phyloP scores from a whole-genome alignment of 2,888 invertebrate genomes.

The Pristionchus mayeri region DNA sequence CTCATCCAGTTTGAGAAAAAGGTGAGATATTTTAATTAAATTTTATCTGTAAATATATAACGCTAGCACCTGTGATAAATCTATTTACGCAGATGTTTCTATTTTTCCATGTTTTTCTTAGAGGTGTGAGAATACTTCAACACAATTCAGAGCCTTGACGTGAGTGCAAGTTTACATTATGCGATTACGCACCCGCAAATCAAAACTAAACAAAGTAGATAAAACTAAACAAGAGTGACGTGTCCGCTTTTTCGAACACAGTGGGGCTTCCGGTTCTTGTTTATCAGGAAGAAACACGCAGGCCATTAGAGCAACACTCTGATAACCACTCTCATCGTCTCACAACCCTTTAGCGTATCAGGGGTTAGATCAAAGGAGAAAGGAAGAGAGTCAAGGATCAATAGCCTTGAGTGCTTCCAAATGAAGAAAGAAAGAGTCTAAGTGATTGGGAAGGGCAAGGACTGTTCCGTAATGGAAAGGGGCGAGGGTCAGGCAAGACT shows the following conservation, averaged over 20 bases:
- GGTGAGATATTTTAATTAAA: neutral
- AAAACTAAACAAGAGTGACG: neutral
- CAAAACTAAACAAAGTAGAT: neutral
- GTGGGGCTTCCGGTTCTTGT: neutral
- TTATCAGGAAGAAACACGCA: neutral
- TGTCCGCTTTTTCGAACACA: neutral
- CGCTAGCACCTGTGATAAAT: neutral
- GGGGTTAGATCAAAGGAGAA: neutral
- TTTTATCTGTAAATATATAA: neutral
- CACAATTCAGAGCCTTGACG: neutral
- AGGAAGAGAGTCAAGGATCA: neutral
- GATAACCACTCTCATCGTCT: neutral
- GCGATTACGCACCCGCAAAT: neutral
- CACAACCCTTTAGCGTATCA: neutral
- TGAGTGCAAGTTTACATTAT: neutral
- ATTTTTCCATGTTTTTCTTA: neutral
- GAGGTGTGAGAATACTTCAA: neutral
- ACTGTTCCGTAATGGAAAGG: neutral
- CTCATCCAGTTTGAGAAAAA: conserved; percentile 19
- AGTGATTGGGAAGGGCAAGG: conserved; percentile 20
- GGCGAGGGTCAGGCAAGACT: neutral
- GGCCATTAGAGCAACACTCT: conserved; percentile 1
- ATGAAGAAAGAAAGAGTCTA: neutral
- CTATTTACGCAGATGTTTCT: neutral
- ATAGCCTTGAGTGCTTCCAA: conserved; percentile 31